Conservation (phyloP, 2,888 invertebrate species). For the Diplazon laetatorius region DNA sequence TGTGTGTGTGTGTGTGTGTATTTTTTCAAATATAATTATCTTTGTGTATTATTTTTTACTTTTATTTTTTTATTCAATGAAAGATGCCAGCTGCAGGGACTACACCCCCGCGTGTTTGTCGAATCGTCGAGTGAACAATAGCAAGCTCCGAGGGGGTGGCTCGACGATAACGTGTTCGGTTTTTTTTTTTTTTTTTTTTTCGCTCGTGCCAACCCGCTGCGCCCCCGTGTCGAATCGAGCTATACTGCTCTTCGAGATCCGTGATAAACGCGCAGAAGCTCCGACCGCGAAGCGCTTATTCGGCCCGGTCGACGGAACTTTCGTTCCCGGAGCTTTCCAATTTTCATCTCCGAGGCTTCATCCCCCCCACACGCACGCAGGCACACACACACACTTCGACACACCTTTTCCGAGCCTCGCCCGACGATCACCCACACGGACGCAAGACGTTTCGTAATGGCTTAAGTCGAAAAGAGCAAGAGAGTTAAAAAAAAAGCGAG, state of each 20-base stretch:
- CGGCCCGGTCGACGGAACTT: conserved; percentile 23
- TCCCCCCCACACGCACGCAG: background rate
- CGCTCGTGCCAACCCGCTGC: conserved; percentile 9
- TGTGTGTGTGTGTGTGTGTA: too few species aligned
- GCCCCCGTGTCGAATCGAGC: conserved; percentile 36
- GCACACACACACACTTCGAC: background rate
- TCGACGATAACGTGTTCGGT: conserved; percentile 58
- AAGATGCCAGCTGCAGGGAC: conserved; percentile 44
- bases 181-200: conserved; percentile 50
- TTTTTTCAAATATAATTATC: too few species aligned
- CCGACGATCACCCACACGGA: background rate
- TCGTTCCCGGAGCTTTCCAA: conserved; percentile 29
- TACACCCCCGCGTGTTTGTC: conserved; percentile 31
- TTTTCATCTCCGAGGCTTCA: conserved; percentile 20
- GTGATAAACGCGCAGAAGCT: conserved; percentile 21
- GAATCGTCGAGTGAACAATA: conserved; percentile 56
- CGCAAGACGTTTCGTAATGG: conserved; percentile 17
- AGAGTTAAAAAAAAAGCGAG: conserved; percentile 23
- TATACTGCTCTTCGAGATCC: conserved; percentile 56
- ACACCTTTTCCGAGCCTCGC: too few species aligned
- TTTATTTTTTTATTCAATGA: conserved; percentile 20
- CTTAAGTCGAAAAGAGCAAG: background rate
- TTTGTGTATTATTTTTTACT: conserved; percentile 37
- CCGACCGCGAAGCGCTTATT: conserved; percentile 22
- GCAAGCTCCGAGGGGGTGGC: conserved; percentile 39